Evolutionary conservation across 2,888 invertebrate species (phyloP), one percentile per base, ranked within the genome.

Genomic region (Heliconius charithonia): DNA sequence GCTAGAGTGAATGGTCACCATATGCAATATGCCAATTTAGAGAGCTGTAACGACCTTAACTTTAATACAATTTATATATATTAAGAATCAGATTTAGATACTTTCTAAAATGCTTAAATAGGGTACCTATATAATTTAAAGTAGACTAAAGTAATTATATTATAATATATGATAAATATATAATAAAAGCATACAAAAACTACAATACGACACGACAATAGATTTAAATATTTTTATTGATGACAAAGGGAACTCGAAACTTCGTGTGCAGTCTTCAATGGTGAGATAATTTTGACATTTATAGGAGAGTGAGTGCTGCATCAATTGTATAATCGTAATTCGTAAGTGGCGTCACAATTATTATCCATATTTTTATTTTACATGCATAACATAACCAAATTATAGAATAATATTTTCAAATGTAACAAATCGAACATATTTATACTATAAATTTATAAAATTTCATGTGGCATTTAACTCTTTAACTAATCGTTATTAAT

Each of bases 31-130:
- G 45, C 27, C 63, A 74, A 72, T 72, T 71, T 72, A 63, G 71
- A 71, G 32, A 66, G 71, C 77, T 72, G 71, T 25, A 51, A 65
- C 41, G 65, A 71, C 71, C 78, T 79, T 65, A 72, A 27, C 19
- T 70, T 75, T 51, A 75, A 51, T 75, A 71, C 16, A 27, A 62
- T 56, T 65, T 75, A 45, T 62, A 27, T 75, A 19, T 71, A 16
- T 22, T 13, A 6, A 67, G 37, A 13, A 67, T 45, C 7, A 25
- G 25, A 65, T 56, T 19, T 75, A 75, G 32, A 32, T 25, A 79
- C 78, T 76, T 79, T 79, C 78, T 70, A 79, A 79, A 75, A 75
- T 70, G 12, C 27, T 27, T 69, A 69, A 69, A 69, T 12, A 29
- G 32, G 13, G 16, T 16, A 16, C 37, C 41, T 63, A 70, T 63